Base-by-base conservation (phyloP, 2,113 vertebrate species). In the Coturnix japonica region DNA sequence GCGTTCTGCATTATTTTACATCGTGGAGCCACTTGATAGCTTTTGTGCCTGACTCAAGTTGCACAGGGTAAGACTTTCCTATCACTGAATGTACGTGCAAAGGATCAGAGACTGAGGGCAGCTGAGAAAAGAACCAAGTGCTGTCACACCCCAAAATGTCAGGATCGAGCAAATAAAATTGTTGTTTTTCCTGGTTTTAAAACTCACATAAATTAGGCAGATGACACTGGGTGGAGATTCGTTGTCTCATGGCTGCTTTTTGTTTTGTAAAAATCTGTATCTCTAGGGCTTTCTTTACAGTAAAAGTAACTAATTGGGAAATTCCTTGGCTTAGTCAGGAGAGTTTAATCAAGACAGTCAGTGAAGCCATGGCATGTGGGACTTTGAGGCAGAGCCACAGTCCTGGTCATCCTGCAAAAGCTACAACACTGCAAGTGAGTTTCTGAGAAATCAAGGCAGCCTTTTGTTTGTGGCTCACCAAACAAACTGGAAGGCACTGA, bases 231-330 rank as follows among this genome's bases (percentile, higher is more conserved):
- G 78, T 81, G 84, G 89, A 92, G 85, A 85, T 8, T 1, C 39
- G 57, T 53, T 53, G 51, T 81, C 35, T 94, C 72, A 15, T 80
- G 79, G 57, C 60, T 80, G 51, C 59, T 54, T 80, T 90, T 65
- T 84, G 77, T 90, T 91, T 94, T 94, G 90, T 73, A 85, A 86
- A 81, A 59, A 84, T 76, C 41, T 84, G 0, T 49, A 70, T 93
- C 95, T 91, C 92, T 67, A 63, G 95, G 73, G 96, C 26, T 82
- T 91, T 77, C 84, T 87, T 92, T 77, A 81, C 51, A 64, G 65
- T 89, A 92, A 96, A 92, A 95, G 80, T 92, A 92, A 85, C 75
- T 56, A 61, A 43, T 96, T 95, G 75, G 69, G 94, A 92, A 93
- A 96, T 92, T 83, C 47, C 75, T 95, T 95, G 92, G 89, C 77